Evolutionary conservation across 2,797 vertebrate genomes (phyloP).

Genomic region (Smutsia gigantea): DNA sequence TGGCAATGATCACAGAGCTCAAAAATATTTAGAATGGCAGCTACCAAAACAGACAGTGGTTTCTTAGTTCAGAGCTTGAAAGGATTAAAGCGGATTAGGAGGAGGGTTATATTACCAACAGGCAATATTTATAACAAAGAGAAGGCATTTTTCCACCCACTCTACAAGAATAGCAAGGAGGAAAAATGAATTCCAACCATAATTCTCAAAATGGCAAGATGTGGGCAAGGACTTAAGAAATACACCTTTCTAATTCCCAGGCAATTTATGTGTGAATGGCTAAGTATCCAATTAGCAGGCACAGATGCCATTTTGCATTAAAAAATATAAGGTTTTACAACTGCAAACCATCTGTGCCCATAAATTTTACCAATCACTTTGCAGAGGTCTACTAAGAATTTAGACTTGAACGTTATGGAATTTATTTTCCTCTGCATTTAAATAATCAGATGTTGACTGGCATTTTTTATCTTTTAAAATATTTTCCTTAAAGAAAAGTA

Average conservation of each 20-base stretch:
- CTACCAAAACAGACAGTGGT: conserved; percentile 71
- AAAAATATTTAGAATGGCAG: conserved; percentile 80
- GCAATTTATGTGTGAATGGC: conserved; percentile 71
- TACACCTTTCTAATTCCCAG: conserved; percentile 74
- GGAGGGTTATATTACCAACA: conserved; percentile 79
- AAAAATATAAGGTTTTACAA: conserved; percentile 72
- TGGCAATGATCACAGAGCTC: conserved; percentile 79
- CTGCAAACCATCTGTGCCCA: conserved; percentile 73
- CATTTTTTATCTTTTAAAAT: background rate
- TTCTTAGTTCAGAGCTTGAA: conserved; percentile 79
- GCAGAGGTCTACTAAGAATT: conserved; percentile 65
- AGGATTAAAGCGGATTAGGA: conserved; percentile 85
- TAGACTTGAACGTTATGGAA: background rate
- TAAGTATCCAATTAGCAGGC: conserved; percentile 76
- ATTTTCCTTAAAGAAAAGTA: background rate
- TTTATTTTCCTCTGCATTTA: conserved; percentile 52
- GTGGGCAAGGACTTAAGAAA: conserved; percentile 65
- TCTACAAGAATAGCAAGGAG: conserved; percentile 42
- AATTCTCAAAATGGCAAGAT: conserved; percentile 68
- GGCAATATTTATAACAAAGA: conserved; percentile 53
- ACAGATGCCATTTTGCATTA: conserved; percentile 75
- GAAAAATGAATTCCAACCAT: conserved; percentile 60
- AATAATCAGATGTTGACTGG: conserved; percentile 53
- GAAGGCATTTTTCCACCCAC: background rate
- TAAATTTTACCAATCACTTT: conserved; percentile 71